Percentiles rank a stretch among this genome's conserved stretches.
Evolutionary conservation across 2,888 invertebrate genomes (phyloP).

Genomic region (Agonopterix heracliana): DNA sequence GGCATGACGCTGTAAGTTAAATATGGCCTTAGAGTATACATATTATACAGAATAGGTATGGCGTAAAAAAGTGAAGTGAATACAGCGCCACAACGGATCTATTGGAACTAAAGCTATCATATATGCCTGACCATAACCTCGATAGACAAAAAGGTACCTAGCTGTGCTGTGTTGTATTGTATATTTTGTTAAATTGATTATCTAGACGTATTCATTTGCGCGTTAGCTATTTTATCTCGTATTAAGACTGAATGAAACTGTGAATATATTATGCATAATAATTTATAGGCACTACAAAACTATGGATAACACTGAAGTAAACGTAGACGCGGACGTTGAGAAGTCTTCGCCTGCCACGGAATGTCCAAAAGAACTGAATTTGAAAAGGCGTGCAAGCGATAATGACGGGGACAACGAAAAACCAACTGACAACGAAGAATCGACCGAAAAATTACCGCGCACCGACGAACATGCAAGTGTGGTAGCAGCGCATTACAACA

Average conservation of each 20-base stretch:
- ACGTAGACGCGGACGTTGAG: slow-evolving; percentile 1
- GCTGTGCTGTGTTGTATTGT: too few species aligned
- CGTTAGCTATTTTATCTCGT: too few species aligned
- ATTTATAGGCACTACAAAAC: neutral
- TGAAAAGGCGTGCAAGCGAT: neutral
- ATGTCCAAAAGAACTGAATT: slow-evolving; percentile 1
- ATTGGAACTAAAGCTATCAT: too few species aligned
- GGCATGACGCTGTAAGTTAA: too few species aligned
- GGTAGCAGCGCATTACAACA: slow-evolving; percentile 97
- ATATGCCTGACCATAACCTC: too few species aligned
- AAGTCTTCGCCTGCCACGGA: slow-evolving; percentile 2
- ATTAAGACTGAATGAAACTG: neutral
- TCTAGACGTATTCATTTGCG: too few species aligned
- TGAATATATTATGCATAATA: neutral
- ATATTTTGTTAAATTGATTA: too few species aligned
- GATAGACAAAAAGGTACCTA: too few species aligned
- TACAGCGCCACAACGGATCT: too few species aligned
- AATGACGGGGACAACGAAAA: slow-evolving; percentile 12
- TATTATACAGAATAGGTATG: too few species aligned
- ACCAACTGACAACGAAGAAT: neutral
- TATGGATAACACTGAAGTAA: slow-evolving; percentile 2
- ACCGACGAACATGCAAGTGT: slow-evolving; percentile 68
- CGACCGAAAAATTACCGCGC: slow-evolving; percentile 5
- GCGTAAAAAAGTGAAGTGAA: too few species aligned
- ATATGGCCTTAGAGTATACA: too few species aligned